Percentiles rank a stretch among this genome's conserved stretches.
phyloP scores from a whole-genome alignment of 2,797 vertebrate genomes.

The Alauda arvensis region DNA sequence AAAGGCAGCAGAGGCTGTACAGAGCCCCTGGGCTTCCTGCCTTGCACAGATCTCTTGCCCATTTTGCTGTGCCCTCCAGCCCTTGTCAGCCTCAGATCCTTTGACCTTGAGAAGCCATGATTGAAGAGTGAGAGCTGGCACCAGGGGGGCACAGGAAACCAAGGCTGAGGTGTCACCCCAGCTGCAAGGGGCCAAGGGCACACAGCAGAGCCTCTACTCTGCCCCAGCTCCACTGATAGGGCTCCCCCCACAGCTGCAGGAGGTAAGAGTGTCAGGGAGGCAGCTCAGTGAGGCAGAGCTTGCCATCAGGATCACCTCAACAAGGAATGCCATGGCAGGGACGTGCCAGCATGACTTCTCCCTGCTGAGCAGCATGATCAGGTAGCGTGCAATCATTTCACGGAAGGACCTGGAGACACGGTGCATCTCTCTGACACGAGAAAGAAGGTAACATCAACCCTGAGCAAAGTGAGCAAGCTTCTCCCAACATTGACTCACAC shows the following conservation, averaged over 20 bases:
- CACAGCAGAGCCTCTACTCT: neutral
- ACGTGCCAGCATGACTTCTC: neutral
- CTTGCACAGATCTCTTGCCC: neutral
- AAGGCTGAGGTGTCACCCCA: neutral
- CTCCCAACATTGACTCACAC: neutral
- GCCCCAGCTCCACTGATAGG: neutral
- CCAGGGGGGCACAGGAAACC: neutral
- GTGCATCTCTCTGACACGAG: neutral
- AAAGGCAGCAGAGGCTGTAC: neutral
- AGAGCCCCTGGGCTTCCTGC: neutral
- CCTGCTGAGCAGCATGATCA: neutral
- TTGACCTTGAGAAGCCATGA: neutral
- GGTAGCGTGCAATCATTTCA: rapidly evolving
- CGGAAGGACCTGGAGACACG: rapidly evolving
- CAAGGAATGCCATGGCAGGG: neutral
- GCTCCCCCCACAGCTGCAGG: neutral
- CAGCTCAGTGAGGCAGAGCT: rapidly evolving
- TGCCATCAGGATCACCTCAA: neutral
- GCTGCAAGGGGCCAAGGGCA: neutral
- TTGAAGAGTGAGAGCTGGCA: neutral
- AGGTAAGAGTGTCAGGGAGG: no score
- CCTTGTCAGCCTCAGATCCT: neutral
- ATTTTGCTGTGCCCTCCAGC: neutral
- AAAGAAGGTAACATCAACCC: neutral
- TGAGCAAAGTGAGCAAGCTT: neutral